A percentile compares a stretch with the other conserved stretches of the same genome.
phyloP scores from a whole-genome alignment of 2,888 invertebrate species.

The Euzophera pinguis region DNA sequence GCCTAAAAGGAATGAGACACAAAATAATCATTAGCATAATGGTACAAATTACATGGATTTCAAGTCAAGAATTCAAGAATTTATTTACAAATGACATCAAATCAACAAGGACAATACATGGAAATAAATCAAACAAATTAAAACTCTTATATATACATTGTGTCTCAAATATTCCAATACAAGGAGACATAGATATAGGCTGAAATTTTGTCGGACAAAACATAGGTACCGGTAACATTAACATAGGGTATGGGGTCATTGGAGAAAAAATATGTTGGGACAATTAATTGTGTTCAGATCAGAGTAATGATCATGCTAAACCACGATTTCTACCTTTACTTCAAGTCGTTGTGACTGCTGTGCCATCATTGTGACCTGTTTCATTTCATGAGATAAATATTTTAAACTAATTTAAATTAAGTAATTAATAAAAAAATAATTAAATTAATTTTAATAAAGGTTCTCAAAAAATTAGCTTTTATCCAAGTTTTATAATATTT shows the following conservation, averaged over 20 bases:
- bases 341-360: conserved; percentile 56
- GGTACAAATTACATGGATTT: conserved; percentile 2
- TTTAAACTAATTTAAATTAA: no score
- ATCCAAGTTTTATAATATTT: no score
- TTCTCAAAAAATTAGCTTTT: no score
- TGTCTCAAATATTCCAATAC: not conserved
- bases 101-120: not conserved
- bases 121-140: not conserved
- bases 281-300: not conserved
- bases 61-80: conserved; percentile 2
- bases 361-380: conserved; percentile 59
- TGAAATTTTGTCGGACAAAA: no score
- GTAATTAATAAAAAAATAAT: no score
- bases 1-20: conserved; percentile 44
- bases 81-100: conserved; percentile 13
- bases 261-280: not conserved
- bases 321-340: conserved; percentile 57
- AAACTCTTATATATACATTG: conserved; percentile 1
- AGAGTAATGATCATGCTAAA: conserved; percentile 14
- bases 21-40: conserved; percentile 37
- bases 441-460: no score
- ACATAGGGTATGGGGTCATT: not conserved
- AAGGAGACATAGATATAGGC: no score
- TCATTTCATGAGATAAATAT: conserved; percentile 26
- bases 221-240: not conserved